These are phyloP conservation scores for Eumerus sabulonum DNA, from an alignment of 2,888 invertebrate genomes.

Conservation along the genomic window DNA sequence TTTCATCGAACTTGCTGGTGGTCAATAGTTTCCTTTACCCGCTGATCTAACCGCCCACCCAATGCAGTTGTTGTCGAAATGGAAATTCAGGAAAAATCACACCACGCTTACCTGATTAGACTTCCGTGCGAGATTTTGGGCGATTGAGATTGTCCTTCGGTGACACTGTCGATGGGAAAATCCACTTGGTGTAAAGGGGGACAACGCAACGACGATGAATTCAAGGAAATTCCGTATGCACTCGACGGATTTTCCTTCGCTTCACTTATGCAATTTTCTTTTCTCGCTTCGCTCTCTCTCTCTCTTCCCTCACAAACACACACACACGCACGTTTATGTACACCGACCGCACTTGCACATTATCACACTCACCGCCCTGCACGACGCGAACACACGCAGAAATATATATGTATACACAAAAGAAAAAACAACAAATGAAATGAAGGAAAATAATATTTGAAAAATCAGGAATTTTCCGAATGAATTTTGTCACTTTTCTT, in stretches of 20 bases:
- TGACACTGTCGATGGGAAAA: neutral
- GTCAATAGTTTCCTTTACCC: constrained; percentile 1
- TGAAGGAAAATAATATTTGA: neutral
- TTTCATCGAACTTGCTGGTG: constrained; percentile 31
- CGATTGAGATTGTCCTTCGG: neutral
- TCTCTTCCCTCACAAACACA: constrained; percentile 28
- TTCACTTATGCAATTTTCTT: constrained; percentile 66
- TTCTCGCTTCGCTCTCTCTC: constrained; percentile 11
- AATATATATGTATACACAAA: too few relatives aligned
- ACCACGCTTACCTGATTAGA: constrained; percentile 20
- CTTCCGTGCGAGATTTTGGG: too few relatives aligned
- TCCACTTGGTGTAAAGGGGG: too few relatives aligned
- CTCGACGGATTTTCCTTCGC: constrained; percentile 37
- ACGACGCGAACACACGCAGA: constrained; percentile 25
- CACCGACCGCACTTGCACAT: constrained; percentile 41
- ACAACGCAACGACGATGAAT: too few relatives aligned
- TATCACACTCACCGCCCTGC: constrained; percentile 7
- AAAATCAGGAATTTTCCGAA: neutral
- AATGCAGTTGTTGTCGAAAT: constrained; percentile 16
- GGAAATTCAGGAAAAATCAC: constrained; percentile 8
- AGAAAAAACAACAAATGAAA: constrained; percentile 1
- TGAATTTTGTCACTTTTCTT: neutral
- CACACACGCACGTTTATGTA: constrained; percentile 27
- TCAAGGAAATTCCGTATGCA: constrained; percentile 38
- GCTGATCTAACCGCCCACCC: constrained; percentile 45